phyloP scores from a whole-genome alignment of 1,140 invertebrate species.

The Agraylea sexmaculata region DNA sequence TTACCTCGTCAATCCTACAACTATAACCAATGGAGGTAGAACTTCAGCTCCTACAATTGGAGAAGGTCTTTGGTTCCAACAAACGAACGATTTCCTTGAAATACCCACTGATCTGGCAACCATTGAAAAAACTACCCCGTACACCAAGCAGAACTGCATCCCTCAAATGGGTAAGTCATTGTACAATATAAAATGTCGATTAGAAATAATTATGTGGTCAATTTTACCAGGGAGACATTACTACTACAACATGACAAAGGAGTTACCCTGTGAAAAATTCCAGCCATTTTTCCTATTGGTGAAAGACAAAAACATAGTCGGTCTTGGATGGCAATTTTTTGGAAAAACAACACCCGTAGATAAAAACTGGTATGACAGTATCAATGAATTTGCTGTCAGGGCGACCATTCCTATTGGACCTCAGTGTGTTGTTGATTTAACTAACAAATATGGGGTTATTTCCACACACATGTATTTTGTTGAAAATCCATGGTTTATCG shows the following conservation, averaged over 20 bases:
- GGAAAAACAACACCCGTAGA: conserved; percentile 18
- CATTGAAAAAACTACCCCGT: conserved; percentile 21
- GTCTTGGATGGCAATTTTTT: conserved; percentile 21
- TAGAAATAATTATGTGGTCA: background rate
- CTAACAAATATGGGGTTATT: conserved; percentile 18
- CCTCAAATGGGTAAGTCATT: conserved; percentile 27
- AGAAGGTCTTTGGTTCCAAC: conserved; percentile 24
- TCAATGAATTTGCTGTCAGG: conserved; percentile 20
- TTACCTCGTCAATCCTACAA: conserved; percentile 9
- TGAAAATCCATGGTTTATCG: conserved; percentile 20
- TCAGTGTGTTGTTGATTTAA: conserved; percentile 15
- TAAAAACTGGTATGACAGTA: conserved; percentile 25
- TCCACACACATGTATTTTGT: conserved; percentile 23
- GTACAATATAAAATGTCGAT: background rate
- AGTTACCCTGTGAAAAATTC: conserved; percentile 13
- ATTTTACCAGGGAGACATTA: conserved; percentile 22
- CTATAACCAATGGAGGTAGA: conserved; percentile 6
- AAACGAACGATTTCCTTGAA: conserved; percentile 21
- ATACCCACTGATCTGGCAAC: conserved; percentile 19
- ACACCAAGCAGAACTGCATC: conserved; percentile 29
- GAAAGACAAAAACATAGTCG: conserved; percentile 21
- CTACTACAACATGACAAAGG: conserved; percentile 22
- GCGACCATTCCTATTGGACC: conserved; percentile 25
- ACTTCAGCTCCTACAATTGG: background rate
- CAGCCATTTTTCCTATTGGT: conserved; percentile 22